Evolutionary conservation across 2,888 invertebrate genomes (phyloP).

Genomic region (Tanaodytes sp.): DNA sequence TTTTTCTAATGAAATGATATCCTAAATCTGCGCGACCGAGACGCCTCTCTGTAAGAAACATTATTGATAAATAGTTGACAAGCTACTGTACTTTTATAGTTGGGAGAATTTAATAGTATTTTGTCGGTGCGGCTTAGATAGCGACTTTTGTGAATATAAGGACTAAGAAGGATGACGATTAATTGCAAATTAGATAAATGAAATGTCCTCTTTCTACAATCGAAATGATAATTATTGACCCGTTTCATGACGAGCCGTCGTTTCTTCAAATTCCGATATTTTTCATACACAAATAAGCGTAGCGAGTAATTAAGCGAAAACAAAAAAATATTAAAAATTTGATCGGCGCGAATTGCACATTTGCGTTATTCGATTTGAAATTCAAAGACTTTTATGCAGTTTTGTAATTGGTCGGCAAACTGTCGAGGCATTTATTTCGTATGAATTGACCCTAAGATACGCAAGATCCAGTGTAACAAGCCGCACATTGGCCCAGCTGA

Average conservation of each 20-base stretch:
- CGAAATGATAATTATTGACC: slow-evolving; percentile 22
- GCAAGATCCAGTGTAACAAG: slow-evolving; percentile 6
- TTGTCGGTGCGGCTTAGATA: slow-evolving; percentile 30
- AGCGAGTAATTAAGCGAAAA: slow-evolving; percentile 22
- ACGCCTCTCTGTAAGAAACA: too few relatives aligned
- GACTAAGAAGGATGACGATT: slow-evolving; percentile 9
- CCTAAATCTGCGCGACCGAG: slow-evolving; percentile 14
- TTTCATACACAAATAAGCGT: slow-evolving; percentile 35
- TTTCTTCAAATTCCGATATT: slow-evolving; percentile 36
- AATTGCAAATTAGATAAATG: slow-evolving; percentile 18
- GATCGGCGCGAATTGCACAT: background rate
- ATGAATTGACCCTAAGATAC: slow-evolving; percentile 41
- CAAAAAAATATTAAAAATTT: too few relatives aligned
- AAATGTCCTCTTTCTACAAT: slow-evolving; percentile 33
- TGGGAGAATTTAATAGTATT: too few relatives aligned
- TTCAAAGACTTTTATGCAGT: too few relatives aligned
- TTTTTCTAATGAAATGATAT: slow-evolving; percentile 8
- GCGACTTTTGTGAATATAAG: slow-evolving; percentile 29
- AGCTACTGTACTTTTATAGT: too few relatives aligned
- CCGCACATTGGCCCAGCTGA: slow-evolving; percentile 30
- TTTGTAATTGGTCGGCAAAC: slow-evolving; percentile 21
- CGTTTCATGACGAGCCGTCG: slow-evolving; percentile 26
- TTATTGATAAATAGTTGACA: too few relatives aligned
- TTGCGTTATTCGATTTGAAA: slow-evolving; percentile 29
- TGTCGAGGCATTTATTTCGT: slow-evolving; percentile 35